Conservation (phyloP, 2,113 vertebrate genomes). For the Thryonomys swinderianus region DNA sequence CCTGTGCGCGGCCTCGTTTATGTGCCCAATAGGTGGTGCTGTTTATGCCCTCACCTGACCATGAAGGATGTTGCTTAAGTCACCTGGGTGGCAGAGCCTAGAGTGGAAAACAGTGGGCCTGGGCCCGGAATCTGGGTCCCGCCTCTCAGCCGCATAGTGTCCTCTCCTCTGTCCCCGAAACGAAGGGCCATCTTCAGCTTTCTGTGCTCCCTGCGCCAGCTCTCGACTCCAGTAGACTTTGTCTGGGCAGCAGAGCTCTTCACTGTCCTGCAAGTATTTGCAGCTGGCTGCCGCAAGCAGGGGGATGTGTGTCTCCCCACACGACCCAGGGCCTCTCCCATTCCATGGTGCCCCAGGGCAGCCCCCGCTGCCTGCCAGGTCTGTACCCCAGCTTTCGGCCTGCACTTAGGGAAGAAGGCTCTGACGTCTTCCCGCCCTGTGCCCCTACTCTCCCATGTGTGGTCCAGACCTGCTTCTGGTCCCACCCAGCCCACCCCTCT, state of each 20-base stretch:
- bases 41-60: background rate
- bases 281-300: background rate
- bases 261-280: background rate
- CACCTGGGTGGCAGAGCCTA: background rate
- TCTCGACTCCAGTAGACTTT: background rate
- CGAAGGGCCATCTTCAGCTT: background rate
- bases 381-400: background rate
- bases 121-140: background rate
- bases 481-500: background rate
- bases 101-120: background rate
- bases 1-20: background rate
- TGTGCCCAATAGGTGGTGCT: background rate
- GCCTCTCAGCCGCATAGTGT: background rate
- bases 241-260: background rate
- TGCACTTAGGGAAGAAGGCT: background rate
- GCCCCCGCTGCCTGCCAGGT: background rate
- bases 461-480: background rate
- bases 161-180: background rate
- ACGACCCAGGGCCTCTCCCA: background rate
- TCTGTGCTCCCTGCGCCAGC: too few relatives aligned
- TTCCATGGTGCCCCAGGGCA: background rate
- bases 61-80: background rate
- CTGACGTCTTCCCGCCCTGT: background rate
- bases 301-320: background rate
- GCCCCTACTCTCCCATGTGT: fast-evolving